These are phyloP conservation scores for Centrocercus urophasianus DNA, from an alignment of 2,113 vertebrate genomes.

Conservation along the genomic window DNA sequence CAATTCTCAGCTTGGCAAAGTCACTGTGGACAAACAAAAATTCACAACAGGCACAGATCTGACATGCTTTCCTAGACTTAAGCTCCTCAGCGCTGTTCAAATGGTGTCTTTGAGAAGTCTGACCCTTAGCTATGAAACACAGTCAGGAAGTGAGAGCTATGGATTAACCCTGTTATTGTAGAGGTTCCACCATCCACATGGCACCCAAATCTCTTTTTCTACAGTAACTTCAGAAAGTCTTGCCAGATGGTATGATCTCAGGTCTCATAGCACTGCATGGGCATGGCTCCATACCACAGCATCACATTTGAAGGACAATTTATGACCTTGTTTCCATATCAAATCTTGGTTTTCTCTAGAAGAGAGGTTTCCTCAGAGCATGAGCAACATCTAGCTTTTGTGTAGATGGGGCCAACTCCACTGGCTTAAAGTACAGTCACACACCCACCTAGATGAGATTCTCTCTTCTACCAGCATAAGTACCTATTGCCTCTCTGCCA, in stretches of 20 bases:
- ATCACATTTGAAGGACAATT: not conserved
- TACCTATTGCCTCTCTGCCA: not conserved
- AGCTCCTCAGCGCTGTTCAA: not conserved
- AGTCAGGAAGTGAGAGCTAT: not conserved
- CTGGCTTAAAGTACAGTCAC: not conserved
- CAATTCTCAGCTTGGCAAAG: not conserved
- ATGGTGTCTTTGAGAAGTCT: not conserved
- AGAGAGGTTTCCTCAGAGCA: not conserved
- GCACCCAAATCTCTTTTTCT: not conserved
- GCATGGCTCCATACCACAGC: not conserved
- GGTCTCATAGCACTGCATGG: not conserved
- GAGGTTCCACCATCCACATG: not conserved
- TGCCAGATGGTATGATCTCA: not conserved
- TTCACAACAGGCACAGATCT: not conserved
- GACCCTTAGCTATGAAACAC: not conserved
- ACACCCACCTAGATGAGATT: not conserved
- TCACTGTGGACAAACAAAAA: not conserved
- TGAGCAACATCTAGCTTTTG: not conserved
- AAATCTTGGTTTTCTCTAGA: not conserved
- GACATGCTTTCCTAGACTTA: not conserved
- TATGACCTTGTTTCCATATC: not conserved
- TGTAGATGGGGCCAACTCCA: not conserved
- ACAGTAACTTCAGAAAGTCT: not conserved
- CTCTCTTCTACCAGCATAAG: not conserved
- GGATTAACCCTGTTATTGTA: not conserved